Percentiles rank a stretch among this genome's conserved stretches.
These are phyloP conservation scores for Chascanopsetta lugubris DNA, from an alignment of 2,113 vertebrate genomes.

Conservation along the genomic window DNA sequence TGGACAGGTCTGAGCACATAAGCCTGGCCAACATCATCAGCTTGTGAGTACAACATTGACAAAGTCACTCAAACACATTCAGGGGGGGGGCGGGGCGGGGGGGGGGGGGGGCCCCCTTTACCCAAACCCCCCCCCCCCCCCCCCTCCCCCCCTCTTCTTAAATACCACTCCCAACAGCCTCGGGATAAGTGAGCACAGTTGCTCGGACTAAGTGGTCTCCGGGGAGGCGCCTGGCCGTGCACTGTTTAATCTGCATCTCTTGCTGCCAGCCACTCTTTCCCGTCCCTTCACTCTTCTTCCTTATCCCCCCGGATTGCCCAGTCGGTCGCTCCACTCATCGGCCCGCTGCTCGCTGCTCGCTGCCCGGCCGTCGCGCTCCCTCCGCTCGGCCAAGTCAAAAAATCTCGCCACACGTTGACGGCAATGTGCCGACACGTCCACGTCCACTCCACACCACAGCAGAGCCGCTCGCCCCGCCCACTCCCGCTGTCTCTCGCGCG, in stretches of 20 bases:
- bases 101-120: too few species aligned
- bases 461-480: neutral
- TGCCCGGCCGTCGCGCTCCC: neutral
- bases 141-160: neutral
- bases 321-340: neutral
- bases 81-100: too few species aligned
- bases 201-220: slow-evolving; percentile 30
- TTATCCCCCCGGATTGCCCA: slow-evolving; percentile 12
- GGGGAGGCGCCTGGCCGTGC: slow-evolving; percentile 10
- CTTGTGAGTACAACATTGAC: slow-evolving; percentile 85
- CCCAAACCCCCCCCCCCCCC: neutral
- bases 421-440: slow-evolving; percentile 36
- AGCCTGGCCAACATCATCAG: slow-evolving; percentile 84
- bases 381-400: neutral
- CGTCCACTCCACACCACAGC: too few species aligned
- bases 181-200: slow-evolving; percentile 6
- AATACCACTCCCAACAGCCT: slow-evolving; percentile 26
- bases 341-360: neutral
- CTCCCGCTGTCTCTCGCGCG: slow-evolving; percentile 1
- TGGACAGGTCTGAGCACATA: slow-evolving; percentile 82
- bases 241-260: slow-evolving; percentile 26
- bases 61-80: slow-evolving; percentile 2
- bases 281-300: too few species aligned
- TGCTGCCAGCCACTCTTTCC: neutral
- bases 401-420: slow-evolving; percentile 39